Base-by-base conservation (phyloP, 2,113 vertebrate species). In the Vombatus ursinus region DNA sequence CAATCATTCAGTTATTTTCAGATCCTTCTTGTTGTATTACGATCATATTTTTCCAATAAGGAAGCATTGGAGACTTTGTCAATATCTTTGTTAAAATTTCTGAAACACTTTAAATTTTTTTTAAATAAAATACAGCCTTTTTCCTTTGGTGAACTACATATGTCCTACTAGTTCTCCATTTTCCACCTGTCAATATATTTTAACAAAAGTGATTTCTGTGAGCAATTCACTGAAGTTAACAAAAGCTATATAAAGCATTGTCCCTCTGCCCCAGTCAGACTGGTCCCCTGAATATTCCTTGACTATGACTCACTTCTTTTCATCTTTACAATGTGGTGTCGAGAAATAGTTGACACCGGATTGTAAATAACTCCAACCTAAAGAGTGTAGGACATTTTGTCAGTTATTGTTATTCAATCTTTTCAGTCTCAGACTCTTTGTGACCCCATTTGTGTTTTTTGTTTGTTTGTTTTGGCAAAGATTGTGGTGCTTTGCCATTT, bases 121-220 rank as follows among this genome's bases (percentile, higher is more conserved):
- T 19, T 89, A 48, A 37, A 0, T 31, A 50, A 47, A 11, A 11
- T 57, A 8, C 3, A 23, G 7, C 2, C 49, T 52, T n/a, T 3
- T 16, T 52, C n/a, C 11, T 50, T 0, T 50, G 31, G n/a, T 16
- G 0, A 50, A 37, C 10, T 0, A 11, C 11, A 44, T 8, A n/a
- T 47, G 1, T 92, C 51, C 26, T 7, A 19, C 26, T 0, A 3
- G 26, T 22, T 48, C 1, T 0, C 8, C 25, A 9, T 25, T 3
- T 24, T 49, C 28, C 11, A 0, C 25, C 14, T 19, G 8, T 16
- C 10, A 10, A 57, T 52, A 51, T n/a, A 12, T 52, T 52, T n/a
- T n/a, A 50, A 24, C 22, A 23, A 51, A 8, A 25, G 37, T 44
- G n/a, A 23, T 8, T 52, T 25, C 31, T 52, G 8, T 25, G n/a